Evolutionary conservation across 2,113 vertebrate genomes (phyloP).

Genomic region (Ramphastos sulfuratus): DNA sequence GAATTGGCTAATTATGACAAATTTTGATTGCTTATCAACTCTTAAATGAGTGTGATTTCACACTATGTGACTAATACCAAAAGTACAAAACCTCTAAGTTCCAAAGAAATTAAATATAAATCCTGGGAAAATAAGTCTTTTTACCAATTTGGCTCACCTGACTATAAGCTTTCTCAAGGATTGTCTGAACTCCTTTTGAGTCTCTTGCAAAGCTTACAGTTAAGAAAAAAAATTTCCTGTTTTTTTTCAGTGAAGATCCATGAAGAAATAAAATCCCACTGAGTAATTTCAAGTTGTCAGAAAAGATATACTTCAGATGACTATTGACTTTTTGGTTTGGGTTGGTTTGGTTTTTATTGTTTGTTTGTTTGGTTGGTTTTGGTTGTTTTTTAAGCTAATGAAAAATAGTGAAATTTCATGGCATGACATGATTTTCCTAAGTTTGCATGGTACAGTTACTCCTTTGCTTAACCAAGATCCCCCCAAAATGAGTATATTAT

Average conservation of each 20-base stretch:
- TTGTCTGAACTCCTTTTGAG: background rate
- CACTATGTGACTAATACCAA: background rate
- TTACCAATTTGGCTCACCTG: background rate
- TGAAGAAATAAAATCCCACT: background rate
- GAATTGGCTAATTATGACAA: background rate
- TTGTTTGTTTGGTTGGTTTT: too few species aligned
- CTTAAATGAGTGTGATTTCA: conserved; percentile 32
- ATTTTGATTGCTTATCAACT: background rate
- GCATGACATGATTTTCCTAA: background rate
- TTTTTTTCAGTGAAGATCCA: background rate
- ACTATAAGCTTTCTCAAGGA: background rate
- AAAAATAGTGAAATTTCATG: background rate
- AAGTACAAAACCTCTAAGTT: background rate
- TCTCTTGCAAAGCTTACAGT: background rate
- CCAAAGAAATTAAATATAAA: background rate
- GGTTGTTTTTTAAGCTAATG: background rate
- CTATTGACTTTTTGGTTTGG: background rate
- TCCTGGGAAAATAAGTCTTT: background rate
- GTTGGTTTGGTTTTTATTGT: too few species aligned
- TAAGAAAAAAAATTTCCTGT: background rate
- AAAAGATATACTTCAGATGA: background rate
- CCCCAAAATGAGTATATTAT: background rate
- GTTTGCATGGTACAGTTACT: background rate
- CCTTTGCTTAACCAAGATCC: background rate
- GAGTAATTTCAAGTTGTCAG: background rate